These are phyloP conservation scores for Apis dorsata DNA, from an alignment of 1,140 invertebrate genomes.

Conservation along the genomic window DNA sequence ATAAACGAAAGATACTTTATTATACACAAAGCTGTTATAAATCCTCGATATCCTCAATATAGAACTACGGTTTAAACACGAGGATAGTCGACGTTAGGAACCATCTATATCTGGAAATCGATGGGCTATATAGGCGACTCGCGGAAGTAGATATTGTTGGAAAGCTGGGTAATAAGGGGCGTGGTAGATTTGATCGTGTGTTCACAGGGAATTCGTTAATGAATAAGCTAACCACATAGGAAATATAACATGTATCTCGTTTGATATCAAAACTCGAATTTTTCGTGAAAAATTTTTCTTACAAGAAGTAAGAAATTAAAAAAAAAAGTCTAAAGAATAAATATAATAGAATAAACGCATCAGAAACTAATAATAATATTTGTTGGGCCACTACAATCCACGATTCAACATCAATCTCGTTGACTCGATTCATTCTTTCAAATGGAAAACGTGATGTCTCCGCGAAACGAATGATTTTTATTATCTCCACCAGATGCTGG, in stretches of 20 bases:
- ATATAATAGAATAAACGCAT: neutral
- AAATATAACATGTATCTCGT: too few relatives aligned
- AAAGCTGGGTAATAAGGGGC: constrained; percentile 1
- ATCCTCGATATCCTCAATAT: neutral
- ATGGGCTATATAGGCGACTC: neutral
- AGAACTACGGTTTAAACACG: neutral
- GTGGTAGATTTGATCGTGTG: constrained; percentile 4
- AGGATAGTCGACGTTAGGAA: neutral
- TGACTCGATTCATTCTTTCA: neutral
- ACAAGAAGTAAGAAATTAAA: too few relatives aligned
- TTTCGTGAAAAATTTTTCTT: too few relatives aligned
- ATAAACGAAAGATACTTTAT: neutral
- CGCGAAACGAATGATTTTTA: constrained; percentile 2
- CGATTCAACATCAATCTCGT: neutral
- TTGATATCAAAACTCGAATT: too few relatives aligned
- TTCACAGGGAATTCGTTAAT: neutral
- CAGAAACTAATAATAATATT: neutral
- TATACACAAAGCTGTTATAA: neutral
- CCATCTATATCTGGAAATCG: neutral
- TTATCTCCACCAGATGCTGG: neutral
- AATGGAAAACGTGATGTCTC: constrained; percentile 1
- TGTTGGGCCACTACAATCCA: too few relatives aligned
- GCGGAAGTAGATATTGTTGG: constrained; percentile 16
- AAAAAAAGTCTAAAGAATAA: too few relatives aligned
- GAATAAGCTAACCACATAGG: neutral